Evolutionary conservation across 2,113 vertebrate genomes (phyloP).

Genomic region (Spea multiplicata): DNA sequence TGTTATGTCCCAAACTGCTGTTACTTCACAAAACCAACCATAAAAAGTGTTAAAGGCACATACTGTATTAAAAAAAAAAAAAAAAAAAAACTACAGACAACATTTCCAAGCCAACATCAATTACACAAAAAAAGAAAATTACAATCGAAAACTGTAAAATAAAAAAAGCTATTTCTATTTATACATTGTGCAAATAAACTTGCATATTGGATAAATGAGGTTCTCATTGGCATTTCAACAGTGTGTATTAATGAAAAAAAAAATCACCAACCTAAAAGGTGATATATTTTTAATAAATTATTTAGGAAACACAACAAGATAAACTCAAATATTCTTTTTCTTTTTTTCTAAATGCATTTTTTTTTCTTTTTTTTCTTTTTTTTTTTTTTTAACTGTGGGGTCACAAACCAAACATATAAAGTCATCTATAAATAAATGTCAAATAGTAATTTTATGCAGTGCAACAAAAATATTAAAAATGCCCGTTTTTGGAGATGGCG

Average conservation of each 20-base stretch:
- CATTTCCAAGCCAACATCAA: slow-evolving; percentile 57
- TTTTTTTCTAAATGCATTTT: too few species aligned
- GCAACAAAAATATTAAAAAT: too few species aligned
- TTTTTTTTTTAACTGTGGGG: too few species aligned
- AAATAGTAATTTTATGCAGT: too few species aligned
- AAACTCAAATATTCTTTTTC: not conserved
- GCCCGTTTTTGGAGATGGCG: too few species aligned
- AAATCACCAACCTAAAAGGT: not conserved
- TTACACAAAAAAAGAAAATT: slow-evolving; percentile 57
- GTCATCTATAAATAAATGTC: too few species aligned
- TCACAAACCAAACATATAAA: too few species aligned
- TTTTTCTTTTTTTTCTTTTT: too few species aligned
- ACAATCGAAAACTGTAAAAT: slow-evolving; percentile 48
- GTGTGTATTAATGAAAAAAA: slow-evolving; percentile 54
- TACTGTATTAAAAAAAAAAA: slow-evolving; percentile 60
- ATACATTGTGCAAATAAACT: slow-evolving; percentile 76
- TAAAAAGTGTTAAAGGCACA: slow-evolving; percentile 66
- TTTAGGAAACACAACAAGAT: slow-evolving; percentile 41
- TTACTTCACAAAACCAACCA: slow-evolving; percentile 38
- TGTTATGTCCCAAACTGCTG: too few species aligned
- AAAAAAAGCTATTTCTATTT: slow-evolving; percentile 61
- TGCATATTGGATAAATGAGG: slow-evolving; percentile 71
- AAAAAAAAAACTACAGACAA: slow-evolving; percentile 51
- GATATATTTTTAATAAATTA: slow-evolving; percentile 23
- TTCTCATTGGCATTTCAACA: slow-evolving; percentile 71